phyloP scores from a whole-genome alignment of 2,797 vertebrate genomes.

The Lagorchestes hirsutus region DNA sequence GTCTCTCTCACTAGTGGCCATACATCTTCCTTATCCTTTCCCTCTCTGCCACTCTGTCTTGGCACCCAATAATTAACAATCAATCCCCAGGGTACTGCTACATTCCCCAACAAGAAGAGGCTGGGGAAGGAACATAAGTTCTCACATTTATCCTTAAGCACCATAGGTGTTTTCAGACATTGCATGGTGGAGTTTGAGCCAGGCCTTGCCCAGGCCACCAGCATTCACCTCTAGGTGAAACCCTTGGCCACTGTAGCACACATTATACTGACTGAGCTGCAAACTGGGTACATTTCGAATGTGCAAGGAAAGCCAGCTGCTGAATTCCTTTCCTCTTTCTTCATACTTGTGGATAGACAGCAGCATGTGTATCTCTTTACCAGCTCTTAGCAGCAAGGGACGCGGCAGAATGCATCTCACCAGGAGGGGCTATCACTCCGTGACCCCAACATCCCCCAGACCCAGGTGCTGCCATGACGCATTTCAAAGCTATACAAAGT shows the following conservation, averaged over 20 bases:
- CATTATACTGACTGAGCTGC: not conserved
- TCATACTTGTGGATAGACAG: not conserved
- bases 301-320: not conserved
- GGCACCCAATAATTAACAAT: not conserved
- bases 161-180: not conserved
- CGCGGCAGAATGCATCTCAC: not conserved
- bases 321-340: not conserved
- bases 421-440: not conserved
- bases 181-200: too few relatives aligned
- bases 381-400: not conserved
- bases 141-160: not conserved
- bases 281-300: rapidly evolving
- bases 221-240: not conserved
- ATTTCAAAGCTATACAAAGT: not conserved
- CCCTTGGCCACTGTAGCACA: not conserved
- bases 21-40: not conserved
- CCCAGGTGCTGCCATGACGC: not conserved
- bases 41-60: not conserved
- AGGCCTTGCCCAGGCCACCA: not conserved
- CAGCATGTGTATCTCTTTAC: not conserved
- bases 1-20: not conserved
- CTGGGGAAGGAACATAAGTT: not conserved
- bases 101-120: not conserved
- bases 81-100: not conserved
- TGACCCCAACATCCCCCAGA: not conserved